Percentiles rank a stretch among this genome's conserved stretches.
Evolutionary conservation across 2,113 vertebrate genomes (phyloP).

Genomic region (Trichomycterus rosablanca): DNA sequence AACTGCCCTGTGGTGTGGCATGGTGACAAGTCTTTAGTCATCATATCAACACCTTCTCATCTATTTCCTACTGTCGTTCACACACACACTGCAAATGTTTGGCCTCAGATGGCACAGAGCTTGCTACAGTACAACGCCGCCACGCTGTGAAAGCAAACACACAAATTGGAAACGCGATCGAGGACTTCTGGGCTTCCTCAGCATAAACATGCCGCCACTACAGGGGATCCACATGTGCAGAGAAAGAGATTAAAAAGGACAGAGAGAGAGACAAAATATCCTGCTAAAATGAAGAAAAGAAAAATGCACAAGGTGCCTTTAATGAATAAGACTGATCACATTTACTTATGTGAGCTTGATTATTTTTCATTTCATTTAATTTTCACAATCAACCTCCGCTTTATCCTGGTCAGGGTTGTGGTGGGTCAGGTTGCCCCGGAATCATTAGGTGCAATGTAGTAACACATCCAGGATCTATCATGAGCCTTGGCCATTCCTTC

Average conservation of each 20-base stretch:
- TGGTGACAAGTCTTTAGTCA: slow-evolving; percentile 1
- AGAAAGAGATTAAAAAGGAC: not conserved
- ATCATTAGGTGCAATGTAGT: no score
- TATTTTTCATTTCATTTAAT: no score
- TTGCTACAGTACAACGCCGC: slow-evolving; percentile 48
- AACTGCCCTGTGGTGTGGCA: not conserved
- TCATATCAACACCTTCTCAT: not conserved
- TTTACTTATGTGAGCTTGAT: no score
- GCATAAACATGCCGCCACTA: slow-evolving; percentile 4
- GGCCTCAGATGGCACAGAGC: slow-evolving; percentile 33
- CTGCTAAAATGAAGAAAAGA: slow-evolving; percentile 12
- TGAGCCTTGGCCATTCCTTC: no score
- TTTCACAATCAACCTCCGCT: no score
- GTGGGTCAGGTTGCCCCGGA: no score
- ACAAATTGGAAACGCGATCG: slow-evolving; percentile 54
- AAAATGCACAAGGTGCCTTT: no score
- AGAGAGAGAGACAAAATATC: not conserved
- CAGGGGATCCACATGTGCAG: slow-evolving; percentile 1
- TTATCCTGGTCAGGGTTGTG: no score
- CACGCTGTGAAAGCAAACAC: slow-evolving; percentile 43
- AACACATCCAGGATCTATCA: no score
- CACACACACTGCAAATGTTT: slow-evolving; percentile 3
- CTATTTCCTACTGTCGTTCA: not conserved
- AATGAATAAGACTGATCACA: no score
- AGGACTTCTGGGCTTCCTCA: slow-evolving; percentile 20